phyloP scores from a whole-genome alignment of 2,113 vertebrate genomes.

The Spilogale gracilis region DNA sequence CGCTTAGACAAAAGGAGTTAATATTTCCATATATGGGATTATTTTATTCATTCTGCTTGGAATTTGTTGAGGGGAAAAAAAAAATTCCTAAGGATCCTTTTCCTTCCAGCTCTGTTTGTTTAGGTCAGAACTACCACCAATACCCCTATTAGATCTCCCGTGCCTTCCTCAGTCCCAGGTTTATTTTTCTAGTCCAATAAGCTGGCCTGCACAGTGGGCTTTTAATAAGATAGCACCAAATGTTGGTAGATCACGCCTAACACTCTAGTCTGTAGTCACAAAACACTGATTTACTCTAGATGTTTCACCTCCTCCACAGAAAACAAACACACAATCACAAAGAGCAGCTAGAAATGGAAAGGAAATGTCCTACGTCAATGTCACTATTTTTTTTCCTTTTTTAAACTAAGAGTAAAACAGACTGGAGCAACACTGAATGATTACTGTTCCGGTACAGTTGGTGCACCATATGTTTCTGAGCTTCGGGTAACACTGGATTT shows the following conservation, averaged over 20 bases:
- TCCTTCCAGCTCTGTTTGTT: neutral
- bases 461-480: neutral
- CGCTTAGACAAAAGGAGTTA: neutral
- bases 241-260: neutral
- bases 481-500: constrained; percentile 21
- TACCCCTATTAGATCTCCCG: neutral
- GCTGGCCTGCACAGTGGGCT: neutral
- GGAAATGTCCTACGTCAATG: neutral
- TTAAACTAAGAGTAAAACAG: constrained; percentile 23
- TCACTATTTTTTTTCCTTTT: neutral
- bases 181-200: neutral
- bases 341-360: constrained; percentile 23
- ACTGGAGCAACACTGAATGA: neutral
- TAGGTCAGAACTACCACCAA: neutral
- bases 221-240: constrained; percentile 19
- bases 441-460: neutral
- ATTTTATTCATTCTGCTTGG: neutral
- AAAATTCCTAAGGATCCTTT: neutral
- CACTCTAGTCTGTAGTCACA: neutral
- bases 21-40: neutral
- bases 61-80: neutral
- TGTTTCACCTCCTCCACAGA: neutral
- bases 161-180: neutral
- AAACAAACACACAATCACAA: constrained; percentile 4
- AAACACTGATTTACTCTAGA: neutral